Evolutionary conservation across 2,113 vertebrate genomes (phyloP).

Genomic region (Ondatra zibethicus): DNA sequence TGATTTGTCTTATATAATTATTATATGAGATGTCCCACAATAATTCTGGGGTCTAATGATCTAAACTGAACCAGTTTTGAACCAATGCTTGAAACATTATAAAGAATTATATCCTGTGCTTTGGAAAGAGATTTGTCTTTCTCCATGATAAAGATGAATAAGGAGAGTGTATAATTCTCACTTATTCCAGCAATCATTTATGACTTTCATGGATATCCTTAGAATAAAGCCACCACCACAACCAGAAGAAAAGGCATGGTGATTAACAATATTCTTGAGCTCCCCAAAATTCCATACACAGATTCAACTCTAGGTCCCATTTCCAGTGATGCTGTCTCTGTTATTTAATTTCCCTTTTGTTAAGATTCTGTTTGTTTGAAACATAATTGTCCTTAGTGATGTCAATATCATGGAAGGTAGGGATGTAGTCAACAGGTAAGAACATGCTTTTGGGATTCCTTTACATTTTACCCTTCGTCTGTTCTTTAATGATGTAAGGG

Average conservation of each 20-base stretch:
- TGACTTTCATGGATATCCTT: not conserved
- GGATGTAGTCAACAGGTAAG: not conserved
- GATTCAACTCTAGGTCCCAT: not conserved
- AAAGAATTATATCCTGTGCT: not conserved
- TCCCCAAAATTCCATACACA: not conserved
- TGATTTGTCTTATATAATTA: not conserved
- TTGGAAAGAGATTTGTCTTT: not conserved
- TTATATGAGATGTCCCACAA: not conserved
- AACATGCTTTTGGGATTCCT: not conserved
- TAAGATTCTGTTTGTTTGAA: slow-evolving; percentile 5
- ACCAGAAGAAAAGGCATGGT: not conserved
- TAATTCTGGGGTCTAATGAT: not conserved
- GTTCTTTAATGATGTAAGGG: not conserved
- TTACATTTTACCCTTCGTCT: not conserved
- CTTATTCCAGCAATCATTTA: not conserved
- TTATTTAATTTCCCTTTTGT: not conserved
- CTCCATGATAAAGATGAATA: not conserved
- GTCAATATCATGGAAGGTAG: not conserved
- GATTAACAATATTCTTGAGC: not conserved
- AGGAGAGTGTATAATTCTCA: not conserved
- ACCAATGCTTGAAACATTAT: not conserved
- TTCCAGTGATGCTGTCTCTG: not conserved
- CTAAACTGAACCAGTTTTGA: not conserved
- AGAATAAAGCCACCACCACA: not conserved
- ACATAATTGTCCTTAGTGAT: not conserved